Evolutionary conservation across 2,888 invertebrate genomes (phyloP).

Genomic region (Agrochola macilenta): DNA sequence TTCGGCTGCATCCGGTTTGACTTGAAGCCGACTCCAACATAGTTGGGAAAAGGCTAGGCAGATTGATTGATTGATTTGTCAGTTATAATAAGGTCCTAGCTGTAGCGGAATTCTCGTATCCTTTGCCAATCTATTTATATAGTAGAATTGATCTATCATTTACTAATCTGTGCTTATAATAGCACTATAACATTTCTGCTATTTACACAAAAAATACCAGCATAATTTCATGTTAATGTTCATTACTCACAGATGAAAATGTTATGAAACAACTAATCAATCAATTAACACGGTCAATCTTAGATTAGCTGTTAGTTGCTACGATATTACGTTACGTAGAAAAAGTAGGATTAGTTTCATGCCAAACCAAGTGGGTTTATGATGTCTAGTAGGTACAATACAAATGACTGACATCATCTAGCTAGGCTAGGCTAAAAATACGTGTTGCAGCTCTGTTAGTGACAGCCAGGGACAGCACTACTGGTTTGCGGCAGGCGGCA

Average conservation of each 20-base stretch:
- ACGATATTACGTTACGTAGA: background rate
- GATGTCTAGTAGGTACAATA: too few species aligned
- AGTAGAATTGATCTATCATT: background rate
- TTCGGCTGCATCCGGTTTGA: too few species aligned
- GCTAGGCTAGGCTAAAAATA: background rate
- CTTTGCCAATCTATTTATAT: background rate
- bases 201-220: background rate
- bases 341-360: background rate
- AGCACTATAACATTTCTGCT: too few species aligned
- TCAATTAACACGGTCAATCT: background rate
- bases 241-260: constrained; percentile 22
- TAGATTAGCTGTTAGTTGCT: background rate
- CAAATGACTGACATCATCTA: background rate
- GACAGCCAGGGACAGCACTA: background rate
- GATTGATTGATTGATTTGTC: too few species aligned
- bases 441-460: background rate
- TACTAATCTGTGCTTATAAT: too few species aligned
- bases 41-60: too few species aligned
- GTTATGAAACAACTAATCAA: constrained; percentile 22
- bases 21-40: too few species aligned
- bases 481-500: background rate
- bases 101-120: background rate
- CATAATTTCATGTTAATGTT: constrained; percentile 13
- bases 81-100: too few species aligned
- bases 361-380: constrained; percentile 4